These are phyloP conservation scores for Hanleya hanleyi DNA, from an alignment of 2,888 invertebrate genomes.

Conservation along the genomic window DNA sequence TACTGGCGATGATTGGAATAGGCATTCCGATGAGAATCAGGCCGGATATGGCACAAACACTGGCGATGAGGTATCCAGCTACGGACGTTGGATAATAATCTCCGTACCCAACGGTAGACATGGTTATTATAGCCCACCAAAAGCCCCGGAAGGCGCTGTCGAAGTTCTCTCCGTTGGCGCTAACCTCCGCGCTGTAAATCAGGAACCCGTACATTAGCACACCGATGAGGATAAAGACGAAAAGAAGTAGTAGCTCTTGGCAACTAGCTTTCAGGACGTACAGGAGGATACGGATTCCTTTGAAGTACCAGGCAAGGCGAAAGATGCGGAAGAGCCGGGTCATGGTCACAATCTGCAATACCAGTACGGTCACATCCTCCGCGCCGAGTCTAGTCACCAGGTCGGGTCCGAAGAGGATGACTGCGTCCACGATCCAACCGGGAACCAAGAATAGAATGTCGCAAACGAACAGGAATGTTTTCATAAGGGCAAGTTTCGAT, in stretches of 20 bases:
- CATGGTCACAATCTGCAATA: not conserved
- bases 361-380: not conserved
- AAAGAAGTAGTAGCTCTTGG: not conserved
- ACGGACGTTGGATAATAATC: not conserved
- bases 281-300: not conserved
- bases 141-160: not conserved
- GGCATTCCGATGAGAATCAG: not conserved
- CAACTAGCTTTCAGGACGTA: slow-evolving; percentile 1
- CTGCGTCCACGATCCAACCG: not conserved
- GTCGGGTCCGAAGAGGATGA: not conserved
- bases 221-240: not conserved
- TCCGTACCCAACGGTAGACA: not conserved
- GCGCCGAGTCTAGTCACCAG: not conserved
- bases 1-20: slow-evolving; percentile 4
- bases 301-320: not conserved
- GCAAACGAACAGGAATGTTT: not conserved
- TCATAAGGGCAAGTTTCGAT: not conserved
- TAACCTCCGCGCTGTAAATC: not conserved
- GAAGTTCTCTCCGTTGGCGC: not conserved
- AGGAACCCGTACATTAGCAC: not conserved
- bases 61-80: not conserved
- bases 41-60: not conserved
- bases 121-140: slow-evolving; percentile 2
- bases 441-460: not conserved
- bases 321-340: not conserved